Conservation (phyloP, 2,888 invertebrate genomes). For the Hirtodrosophila histrioides region DNA sequence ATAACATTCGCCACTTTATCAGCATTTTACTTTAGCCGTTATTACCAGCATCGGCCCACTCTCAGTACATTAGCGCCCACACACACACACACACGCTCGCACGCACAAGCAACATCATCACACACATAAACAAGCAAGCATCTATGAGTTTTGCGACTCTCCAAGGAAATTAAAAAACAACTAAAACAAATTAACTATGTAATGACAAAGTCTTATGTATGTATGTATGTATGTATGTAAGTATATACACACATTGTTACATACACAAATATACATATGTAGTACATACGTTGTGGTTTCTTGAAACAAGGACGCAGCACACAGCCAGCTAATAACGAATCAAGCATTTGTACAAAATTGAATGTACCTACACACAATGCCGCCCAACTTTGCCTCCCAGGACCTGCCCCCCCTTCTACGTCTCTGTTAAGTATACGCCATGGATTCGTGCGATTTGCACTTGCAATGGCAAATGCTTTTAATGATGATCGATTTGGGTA, state of each 20-base stretch:
- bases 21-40: constrained; percentile 76
- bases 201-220: constrained; percentile 71
- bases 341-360: constrained; percentile 57
- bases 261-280: constrained; percentile 2
- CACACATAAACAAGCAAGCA: constrained; percentile 29
- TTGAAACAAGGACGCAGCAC: constrained; percentile 18
- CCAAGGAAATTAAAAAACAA: constrained; percentile 78
- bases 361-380: constrained; percentile 24
- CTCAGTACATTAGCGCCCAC: constrained; percentile 60
- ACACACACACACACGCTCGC: constrained; percentile 9
- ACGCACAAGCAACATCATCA: constrained; percentile 13
- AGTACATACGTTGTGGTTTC: constrained; percentile 18
- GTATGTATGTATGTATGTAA: constrained; percentile 13
- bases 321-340: constrained; percentile 45
- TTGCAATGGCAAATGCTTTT: constrained; percentile 67
- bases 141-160: constrained; percentile 71
- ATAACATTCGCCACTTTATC: constrained; percentile 75
- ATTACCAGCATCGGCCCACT: constrained; percentile 63
- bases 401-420: background rate
- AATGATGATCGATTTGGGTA: constrained; percentile 79
- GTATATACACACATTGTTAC: background rate
- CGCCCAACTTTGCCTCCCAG: constrained; percentile 39
- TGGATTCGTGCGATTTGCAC: constrained; percentile 74
- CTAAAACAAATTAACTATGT: constrained; percentile 77
- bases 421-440: constrained; percentile 68